Evolutionary conservation across 2,113 vertebrate species (phyloP).

Genomic region (Apeltes quadracus): DNA sequence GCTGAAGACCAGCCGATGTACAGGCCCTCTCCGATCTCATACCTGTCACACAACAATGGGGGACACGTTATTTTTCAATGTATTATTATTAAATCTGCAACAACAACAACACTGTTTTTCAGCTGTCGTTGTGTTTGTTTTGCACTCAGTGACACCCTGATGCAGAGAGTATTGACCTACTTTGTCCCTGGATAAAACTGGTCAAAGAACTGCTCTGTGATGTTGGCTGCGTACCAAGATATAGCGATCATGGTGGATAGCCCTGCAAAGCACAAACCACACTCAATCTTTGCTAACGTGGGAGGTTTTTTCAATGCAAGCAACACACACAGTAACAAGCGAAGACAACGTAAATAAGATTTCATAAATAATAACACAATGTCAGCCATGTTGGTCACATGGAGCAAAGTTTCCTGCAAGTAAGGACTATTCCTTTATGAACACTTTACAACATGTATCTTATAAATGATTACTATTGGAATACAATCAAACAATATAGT

Average conservation of each 20-base stretch:
- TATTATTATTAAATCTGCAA: neutral
- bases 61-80: neutral
- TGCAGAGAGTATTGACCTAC: slow-evolving; percentile 74
- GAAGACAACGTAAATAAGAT: neutral
- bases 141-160: neutral
- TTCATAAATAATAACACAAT: neutral
- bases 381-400: neutral
- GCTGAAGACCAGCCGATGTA: slow-evolving; percentile 83
- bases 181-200: slow-evolving; percentile 84
- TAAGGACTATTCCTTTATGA: neutral
- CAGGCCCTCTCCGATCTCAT: slow-evolving; percentile 80
- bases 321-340: neutral
- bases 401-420: neutral
- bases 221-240: slow-evolving; percentile 89
- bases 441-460: neutral
- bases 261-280: slow-evolving; percentile 70
- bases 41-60: slow-evolving; percentile 62
- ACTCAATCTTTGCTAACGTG: slow-evolving; percentile 8
- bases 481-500: neutral
- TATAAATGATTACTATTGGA: neutral
- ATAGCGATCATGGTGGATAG: slow-evolving; percentile 85
- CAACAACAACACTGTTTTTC: neutral
- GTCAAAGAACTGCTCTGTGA: slow-evolving; percentile 88
- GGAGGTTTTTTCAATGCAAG: neutral
- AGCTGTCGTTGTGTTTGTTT: neutral